Percentiles rank a stretch among this genome's conserved stretches.
These are phyloP conservation scores for Epizoanthus illoricatus DNA, from an alignment of 92 coral and sea anemone genomes.

Conservation along the genomic window DNA sequence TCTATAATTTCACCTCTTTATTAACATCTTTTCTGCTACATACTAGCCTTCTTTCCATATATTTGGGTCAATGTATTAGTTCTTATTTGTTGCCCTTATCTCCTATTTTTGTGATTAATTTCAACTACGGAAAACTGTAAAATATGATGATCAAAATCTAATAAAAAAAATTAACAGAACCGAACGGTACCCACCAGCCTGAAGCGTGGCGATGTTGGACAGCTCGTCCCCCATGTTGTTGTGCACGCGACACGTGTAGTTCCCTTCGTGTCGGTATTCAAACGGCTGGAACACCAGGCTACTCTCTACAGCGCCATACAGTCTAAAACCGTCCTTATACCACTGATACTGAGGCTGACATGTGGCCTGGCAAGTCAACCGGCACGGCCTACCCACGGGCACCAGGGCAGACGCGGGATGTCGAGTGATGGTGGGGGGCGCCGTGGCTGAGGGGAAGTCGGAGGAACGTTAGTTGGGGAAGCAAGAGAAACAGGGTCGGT, in stretches of 20 bases:
- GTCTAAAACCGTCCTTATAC: slow-evolving; percentile 76
- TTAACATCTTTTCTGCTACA: no score
- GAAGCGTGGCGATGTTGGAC: slow-evolving; percentile 71
- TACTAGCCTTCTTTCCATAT: no score
- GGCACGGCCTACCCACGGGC: slow-evolving; percentile 61
- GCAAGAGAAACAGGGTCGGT: no score
- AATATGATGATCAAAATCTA: background rate
- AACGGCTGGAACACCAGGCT: slow-evolving; percentile 62
- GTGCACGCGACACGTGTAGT: slow-evolving; percentile 74
- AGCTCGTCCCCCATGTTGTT: slow-evolving; percentile 86
- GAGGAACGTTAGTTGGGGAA: no score
- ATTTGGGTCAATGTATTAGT: no score
- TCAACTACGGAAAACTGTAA: no score
- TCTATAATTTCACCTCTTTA: no score
- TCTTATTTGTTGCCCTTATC: no score
- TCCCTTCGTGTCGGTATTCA: slow-evolving; percentile 79
- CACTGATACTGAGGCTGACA: slow-evolving; percentile 75
- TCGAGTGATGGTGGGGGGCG: slow-evolving; percentile 62
- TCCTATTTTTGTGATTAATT: no score
- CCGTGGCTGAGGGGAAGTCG: slow-evolving; percentile 42
- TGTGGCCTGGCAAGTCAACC: slow-evolving; percentile 51
- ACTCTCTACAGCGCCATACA: slow-evolving; percentile 47
- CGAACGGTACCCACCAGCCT: slow-evolving; percentile 63
- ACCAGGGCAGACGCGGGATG: slow-evolving; percentile 82
- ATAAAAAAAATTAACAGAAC: background rate